phyloP scores from a whole-genome alignment of 2,113 vertebrate species.

The Cnemophilus loriae region DNA sequence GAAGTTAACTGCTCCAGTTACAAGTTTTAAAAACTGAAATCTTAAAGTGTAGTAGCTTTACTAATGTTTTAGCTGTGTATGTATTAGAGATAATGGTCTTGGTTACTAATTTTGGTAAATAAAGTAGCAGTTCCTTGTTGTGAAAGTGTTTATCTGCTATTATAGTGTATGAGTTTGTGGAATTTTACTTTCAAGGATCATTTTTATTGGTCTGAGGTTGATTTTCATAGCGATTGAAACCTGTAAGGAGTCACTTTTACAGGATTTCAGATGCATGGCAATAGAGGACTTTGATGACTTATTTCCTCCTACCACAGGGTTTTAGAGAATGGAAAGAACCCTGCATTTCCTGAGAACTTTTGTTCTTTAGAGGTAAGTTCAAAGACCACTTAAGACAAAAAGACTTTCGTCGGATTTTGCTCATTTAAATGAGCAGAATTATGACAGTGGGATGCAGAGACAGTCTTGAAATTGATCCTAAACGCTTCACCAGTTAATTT shows the following conservation, averaged over 20 bases:
- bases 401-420: background rate
- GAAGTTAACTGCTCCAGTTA: background rate
- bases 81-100: background rate
- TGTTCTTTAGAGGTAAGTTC: slow-evolving; percentile 44
- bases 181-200: background rate
- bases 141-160: background rate
- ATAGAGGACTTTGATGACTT: slow-evolving; percentile 42
- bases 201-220: background rate
- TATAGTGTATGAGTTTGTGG: background rate
- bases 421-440: background rate
- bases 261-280: background rate
- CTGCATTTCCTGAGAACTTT: slow-evolving; percentile 44
- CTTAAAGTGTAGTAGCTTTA: background rate
- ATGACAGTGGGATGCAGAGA: background rate
- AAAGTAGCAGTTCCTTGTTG: background rate
- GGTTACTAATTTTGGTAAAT: background rate
- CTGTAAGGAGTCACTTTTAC: background rate
- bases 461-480: background rate
- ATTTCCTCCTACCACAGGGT: slow-evolving; percentile 45
- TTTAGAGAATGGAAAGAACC: slow-evolving; percentile 49
- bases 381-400: background rate
- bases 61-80: background rate
- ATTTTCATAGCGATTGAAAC: background rate
- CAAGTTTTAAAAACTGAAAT: background rate
- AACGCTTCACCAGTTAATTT: background rate